Evolutionary conservation across 2,113 vertebrate species (phyloP), one percentile per base, ranked within the genome.

Genomic region (Boulengeromyrus knoepffleri): DNA sequence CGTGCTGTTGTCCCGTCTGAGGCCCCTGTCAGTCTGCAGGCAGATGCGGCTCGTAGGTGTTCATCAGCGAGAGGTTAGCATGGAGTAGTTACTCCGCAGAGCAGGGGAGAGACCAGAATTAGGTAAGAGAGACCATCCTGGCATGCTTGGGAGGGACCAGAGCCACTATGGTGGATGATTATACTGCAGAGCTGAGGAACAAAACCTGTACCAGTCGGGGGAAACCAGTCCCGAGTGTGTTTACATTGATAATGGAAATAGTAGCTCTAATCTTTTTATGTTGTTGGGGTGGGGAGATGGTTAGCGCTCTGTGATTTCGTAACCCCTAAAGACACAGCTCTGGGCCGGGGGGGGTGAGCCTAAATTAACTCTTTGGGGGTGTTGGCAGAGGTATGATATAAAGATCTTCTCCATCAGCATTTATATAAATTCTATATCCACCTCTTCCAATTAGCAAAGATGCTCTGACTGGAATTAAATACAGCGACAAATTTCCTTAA

Each of bases 381-480:
- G 15, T 24, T 36, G 27, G n/a, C 49, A 42, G 19, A 36, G 31
- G 50, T 12, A 17, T n/a, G n/a, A 74, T 49, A 85, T 47, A 17
- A 70, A 91, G 36, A 88, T 90, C 80, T 88, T 89, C 89, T 39
- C 90, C 66, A 89, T 87, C 42, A 42, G 62, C 36, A 89, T 88
- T 47, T 52, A 77, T 88, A 87, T 89, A 87, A 66, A 88, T 70
- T 74, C 66, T 89, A 85, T 74, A 89, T 56, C 27, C 90, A 47
- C 89, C 91, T 87, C 92, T 87, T 91, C 90, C 92, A 92, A 92
- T 93, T 93, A 92, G 62, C 90, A 88, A 88, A 70, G 74, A 89
- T 84, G 49, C 89, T 42, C 74, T 27, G 77, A 36, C 89, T 89
- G 21, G 27, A 88, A 52, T 91, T 90, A 91, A 91, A 91, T 86